phyloP scores from a whole-genome alignment of 2,113 vertebrate genomes.

The Cisticola juncidis region DNA sequence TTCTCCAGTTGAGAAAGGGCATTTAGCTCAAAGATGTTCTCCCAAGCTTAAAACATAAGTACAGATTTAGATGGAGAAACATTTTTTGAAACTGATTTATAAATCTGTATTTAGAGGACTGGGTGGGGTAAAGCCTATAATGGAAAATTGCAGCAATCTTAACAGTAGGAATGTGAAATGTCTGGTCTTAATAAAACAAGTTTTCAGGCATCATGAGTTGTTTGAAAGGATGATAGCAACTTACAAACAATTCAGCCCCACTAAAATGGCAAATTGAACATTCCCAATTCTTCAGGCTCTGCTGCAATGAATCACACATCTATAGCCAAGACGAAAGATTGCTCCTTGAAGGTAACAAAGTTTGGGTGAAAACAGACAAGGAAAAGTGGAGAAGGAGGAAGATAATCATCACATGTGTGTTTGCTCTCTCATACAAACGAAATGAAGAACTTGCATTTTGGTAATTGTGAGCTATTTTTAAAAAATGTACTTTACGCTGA shows the following conservation, averaged over 20 bases:
- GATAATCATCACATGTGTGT: background rate
- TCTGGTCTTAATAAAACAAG: slow-evolving; percentile 58
- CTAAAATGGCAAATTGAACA: background rate
- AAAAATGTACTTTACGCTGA: background rate
- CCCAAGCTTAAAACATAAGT: background rate
- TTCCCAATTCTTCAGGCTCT: background rate
- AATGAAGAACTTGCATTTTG: background rate
- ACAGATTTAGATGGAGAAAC: background rate
- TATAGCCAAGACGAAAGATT: fast-evolving
- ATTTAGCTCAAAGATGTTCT: background rate
- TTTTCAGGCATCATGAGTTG: background rate
- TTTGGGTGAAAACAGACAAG: background rate
- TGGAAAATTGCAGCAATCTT: slow-evolving; percentile 61
- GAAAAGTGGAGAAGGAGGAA: background rate
- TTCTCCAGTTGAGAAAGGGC: background rate
- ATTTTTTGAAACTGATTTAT: slow-evolving; percentile 25
- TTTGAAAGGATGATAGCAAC: slow-evolving; percentile 16
- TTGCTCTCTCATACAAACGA: background rate
- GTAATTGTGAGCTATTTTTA: background rate
- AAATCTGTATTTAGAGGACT: slow-evolving; percentile 35
- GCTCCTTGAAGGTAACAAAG: background rate
- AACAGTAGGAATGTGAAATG: slow-evolving; percentile 52
- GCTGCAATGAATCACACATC: background rate
- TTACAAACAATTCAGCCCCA: background rate
- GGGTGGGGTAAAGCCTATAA: slow-evolving; percentile 54